Conservation (phyloP, 2,888 invertebrate species). For the Leucophenga maculata region DNA sequence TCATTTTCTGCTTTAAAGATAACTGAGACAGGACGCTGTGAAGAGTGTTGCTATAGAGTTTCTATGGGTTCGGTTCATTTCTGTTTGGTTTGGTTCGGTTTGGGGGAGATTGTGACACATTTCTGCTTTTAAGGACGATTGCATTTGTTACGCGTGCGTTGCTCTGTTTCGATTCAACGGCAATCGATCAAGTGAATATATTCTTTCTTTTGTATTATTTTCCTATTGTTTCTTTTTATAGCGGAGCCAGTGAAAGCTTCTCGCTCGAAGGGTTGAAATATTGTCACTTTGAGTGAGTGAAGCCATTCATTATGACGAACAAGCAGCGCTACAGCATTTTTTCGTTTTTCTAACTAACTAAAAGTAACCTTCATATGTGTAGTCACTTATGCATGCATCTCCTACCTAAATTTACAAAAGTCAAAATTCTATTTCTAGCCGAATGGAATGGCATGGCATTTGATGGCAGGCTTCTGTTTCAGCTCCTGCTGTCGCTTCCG, state of each 20-base stretch:
- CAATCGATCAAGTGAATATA: slow-evolving; percentile 62
- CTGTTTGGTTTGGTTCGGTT: not conserved
- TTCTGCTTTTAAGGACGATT: slow-evolving; percentile 68
- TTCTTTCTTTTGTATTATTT: slow-evolving; percentile 7
- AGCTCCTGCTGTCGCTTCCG: slow-evolving; percentile 18
- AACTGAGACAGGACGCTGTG: not conserved
- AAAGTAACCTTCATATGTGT: not conserved
- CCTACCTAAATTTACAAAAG: slow-evolving; percentile 24
- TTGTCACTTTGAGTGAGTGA: slow-evolving; percentile 67
- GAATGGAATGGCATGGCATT: not conserved
- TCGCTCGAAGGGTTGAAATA: slow-evolving; percentile 41
- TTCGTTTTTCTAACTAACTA: not conserved
- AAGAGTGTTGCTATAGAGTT: not conserved
- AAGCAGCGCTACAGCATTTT: slow-evolving; percentile 35
- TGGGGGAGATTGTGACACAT: slow-evolving; percentile 63
- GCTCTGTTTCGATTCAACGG: slow-evolving; percentile 61
- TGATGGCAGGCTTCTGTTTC: slow-evolving; percentile 16
- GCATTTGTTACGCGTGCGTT: slow-evolving; percentile 65
- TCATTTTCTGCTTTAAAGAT: not conserved
- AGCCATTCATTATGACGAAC: slow-evolving; percentile 53
- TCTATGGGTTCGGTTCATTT: not conserved
- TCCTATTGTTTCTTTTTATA: slow-evolving; percentile 18
- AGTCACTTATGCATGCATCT: slow-evolving; percentile 31
- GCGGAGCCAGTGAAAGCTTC: slow-evolving; percentile 36
- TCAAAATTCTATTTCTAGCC: slow-evolving; percentile 5